Percentiles rank a stretch among this genome's conserved stretches.
These are phyloP conservation scores for Melanostigma gelatinosum DNA, from an alignment of 2,113 vertebrate genomes.

Conservation along the genomic window DNA sequence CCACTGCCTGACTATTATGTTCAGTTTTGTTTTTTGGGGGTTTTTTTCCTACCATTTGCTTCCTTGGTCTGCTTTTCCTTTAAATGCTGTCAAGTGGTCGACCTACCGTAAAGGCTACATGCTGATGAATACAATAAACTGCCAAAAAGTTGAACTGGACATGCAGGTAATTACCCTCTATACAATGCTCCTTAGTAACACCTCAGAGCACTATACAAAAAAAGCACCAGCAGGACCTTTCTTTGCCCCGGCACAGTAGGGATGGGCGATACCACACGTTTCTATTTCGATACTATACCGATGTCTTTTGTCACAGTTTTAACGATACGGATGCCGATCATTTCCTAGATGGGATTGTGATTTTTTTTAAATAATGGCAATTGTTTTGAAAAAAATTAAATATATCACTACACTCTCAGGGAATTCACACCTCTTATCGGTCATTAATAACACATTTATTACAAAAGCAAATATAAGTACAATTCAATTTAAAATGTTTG, in stretches of 20 bases:
- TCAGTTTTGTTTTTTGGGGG: neutral
- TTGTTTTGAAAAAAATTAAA: no score
- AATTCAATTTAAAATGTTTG: neutral
- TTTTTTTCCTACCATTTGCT: neutral
- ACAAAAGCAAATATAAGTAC: neutral
- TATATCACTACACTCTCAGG: neutral
- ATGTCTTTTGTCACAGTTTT: neutral
- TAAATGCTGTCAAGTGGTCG: slow-evolving; percentile 5
- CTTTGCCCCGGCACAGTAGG: neutral
- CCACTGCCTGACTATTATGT: slow-evolving; percentile 21
- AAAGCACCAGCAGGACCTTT: neutral
- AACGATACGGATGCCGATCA: neutral
- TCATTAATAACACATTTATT: neutral
- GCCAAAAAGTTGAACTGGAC: neutral
- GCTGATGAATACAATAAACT: slow-evolving; percentile 8
- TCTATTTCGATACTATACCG: neutral
- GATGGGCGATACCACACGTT: neutral
- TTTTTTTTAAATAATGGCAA: neutral
- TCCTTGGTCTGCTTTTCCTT: slow-evolving; percentile 25
- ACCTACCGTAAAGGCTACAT: neutral
- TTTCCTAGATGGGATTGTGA: neutral
- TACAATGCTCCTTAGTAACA: neutral
- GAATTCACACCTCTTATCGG: neutral
- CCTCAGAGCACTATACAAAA: neutral
- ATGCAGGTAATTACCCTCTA: slow-evolving; percentile 25